These are phyloP conservation scores for Brachynemurus nebulosus DNA, from an alignment of 2,888 invertebrate genomes.

Conservation along the genomic window DNA sequence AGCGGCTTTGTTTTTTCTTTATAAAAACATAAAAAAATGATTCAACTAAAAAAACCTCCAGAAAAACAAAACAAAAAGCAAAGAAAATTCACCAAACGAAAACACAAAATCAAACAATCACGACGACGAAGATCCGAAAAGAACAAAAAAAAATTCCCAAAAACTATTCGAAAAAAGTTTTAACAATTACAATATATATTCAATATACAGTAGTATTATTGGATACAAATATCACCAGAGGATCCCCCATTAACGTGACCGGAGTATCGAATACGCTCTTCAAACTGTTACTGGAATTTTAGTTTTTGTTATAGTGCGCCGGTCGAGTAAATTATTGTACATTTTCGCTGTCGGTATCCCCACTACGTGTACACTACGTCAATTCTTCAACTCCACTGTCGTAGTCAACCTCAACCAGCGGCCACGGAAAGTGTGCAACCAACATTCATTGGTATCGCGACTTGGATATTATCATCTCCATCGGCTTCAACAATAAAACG, in stretches of 20 bases:
- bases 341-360: too few species aligned
- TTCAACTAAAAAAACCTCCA: background rate
- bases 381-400: too few species aligned
- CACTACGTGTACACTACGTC: too few species aligned
- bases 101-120: background rate
- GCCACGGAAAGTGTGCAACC: too few species aligned
- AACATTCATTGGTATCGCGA: too few species aligned
- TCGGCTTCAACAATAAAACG: too few species aligned
- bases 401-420: too few species aligned
- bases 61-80: background rate
- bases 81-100: background rate
- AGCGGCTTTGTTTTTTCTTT: too few species aligned
- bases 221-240: background rate
- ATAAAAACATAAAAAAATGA: background rate
- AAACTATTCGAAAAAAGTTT: background rate
- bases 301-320: constrained; percentile 1
- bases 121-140: background rate
- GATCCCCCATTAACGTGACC: background rate
- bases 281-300: background rate
- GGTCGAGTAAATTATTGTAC: background rate
- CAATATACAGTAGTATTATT: background rate
- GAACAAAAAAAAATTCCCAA: background rate
- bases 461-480: too few species aligned
- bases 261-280: background rate
- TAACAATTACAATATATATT: background rate